A percentile compares a stretch with the other conserved stretches of the same genome.
phyloP scores from a whole-genome alignment of 2,797 vertebrate species.

The Apogon talboti region DNA sequence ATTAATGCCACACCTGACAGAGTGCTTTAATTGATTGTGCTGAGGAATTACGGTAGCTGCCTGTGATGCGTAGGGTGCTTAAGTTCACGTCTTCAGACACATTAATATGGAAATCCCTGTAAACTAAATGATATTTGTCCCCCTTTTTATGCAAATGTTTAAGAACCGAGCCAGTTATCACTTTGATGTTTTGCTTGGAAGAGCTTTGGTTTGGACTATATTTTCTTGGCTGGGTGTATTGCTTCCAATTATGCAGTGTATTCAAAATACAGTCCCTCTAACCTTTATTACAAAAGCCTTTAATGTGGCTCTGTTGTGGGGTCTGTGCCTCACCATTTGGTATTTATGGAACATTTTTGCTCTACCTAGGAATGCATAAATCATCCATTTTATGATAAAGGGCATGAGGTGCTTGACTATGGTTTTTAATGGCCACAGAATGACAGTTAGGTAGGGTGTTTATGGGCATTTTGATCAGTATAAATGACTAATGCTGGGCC shows the following conservation, averaged over 20 bases:
- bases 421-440: constrained; percentile 9
- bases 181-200: constrained; percentile 59
- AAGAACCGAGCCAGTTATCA: constrained; percentile 44
- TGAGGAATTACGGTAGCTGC: constrained; percentile 56
- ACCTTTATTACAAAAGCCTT: constrained; percentile 42
- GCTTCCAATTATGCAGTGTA: constrained; percentile 41
- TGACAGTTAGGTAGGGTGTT: background rate
- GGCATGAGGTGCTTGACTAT: background rate
- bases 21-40: constrained; percentile 67
- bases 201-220: constrained; percentile 40
- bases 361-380: constrained; percentile 10
- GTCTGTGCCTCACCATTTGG: constrained; percentile 9
- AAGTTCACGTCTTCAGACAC: constrained; percentile 61
- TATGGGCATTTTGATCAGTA: background rate
- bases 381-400: constrained; percentile 14
- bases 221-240: constrained; percentile 27
- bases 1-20: constrained; percentile 70
- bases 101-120: constrained; percentile 75
- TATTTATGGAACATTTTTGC: constrained; percentile 23
- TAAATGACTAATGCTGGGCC: background rate
- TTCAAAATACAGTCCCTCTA: constrained; percentile 39
- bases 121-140: constrained; percentile 66
- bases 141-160: constrained; percentile 61
- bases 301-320: constrained; percentile 27
- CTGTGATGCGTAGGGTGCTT: constrained; percentile 52